Percentiles rank a stretch among this genome's conserved stretches.
phyloP scores from a whole-genome alignment of 2,113 vertebrate genomes.

The Psephotus haematonotus region DNA sequence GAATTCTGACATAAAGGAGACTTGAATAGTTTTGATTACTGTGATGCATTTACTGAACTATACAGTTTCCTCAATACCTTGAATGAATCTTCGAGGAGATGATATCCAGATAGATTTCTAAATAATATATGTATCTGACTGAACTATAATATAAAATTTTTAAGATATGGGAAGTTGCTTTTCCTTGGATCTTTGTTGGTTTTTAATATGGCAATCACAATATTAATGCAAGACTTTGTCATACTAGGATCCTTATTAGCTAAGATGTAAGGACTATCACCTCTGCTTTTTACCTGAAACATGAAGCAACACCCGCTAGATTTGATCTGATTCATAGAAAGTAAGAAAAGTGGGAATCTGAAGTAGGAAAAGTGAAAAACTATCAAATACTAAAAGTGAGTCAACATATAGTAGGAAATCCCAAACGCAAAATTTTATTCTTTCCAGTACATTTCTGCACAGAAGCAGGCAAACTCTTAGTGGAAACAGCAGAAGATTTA shows the following conservation, averaged over 20 bases:
- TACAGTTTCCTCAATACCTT: neutral
- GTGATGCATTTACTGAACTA: neutral
- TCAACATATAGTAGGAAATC: neutral
- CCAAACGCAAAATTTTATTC: constrained; percentile 1
- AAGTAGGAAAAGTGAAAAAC: neutral
- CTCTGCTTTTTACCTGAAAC: constrained; percentile 19
- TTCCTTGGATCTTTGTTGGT: neutral
- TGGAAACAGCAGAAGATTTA: neutral
- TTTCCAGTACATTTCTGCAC: constrained; percentile 28
- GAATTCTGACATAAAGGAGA: constrained; percentile 24
- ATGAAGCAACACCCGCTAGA: neutral
- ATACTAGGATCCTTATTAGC: neutral
- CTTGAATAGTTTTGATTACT: constrained; percentile 6
- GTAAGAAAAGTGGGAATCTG: neutral
- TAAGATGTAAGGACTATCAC: neutral
- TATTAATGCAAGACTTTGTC: constrained; percentile 5
- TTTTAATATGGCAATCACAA: neutral
- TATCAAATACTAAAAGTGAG: neutral
- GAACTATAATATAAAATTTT: constrained; percentile 2
- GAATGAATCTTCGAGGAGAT: neutral
- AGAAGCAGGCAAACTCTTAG: neutral
- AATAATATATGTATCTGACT: constrained; percentile 10
- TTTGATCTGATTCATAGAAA: neutral
- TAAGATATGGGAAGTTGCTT: neutral
- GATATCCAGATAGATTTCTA: neutral